A percentile compares a stretch with the other conserved stretches of the same genome.
phyloP scores from a whole-genome alignment of 2,888 invertebrate species.

The Empis stercorea region DNA sequence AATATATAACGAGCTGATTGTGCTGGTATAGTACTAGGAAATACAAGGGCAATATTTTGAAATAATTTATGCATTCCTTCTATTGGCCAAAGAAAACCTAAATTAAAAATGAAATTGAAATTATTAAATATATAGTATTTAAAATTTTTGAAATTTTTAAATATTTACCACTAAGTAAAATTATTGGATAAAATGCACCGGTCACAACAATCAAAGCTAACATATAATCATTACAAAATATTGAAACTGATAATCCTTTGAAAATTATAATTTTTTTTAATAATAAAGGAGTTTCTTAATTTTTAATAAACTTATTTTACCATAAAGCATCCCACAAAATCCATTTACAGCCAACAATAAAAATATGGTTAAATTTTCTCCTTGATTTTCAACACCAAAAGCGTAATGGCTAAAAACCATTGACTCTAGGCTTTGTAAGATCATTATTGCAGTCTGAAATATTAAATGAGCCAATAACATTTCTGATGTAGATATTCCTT shows the following conservation, averaged over 20 bases:
- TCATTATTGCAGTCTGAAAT: slow-evolving; percentile 59
- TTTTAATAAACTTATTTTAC: slow-evolving; percentile 18
- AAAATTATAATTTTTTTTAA: neutral
- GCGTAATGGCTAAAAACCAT: slow-evolving; percentile 34
- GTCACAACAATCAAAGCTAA: slow-evolving; percentile 73
- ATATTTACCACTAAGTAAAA: slow-evolving; percentile 67
- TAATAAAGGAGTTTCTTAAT: no score
- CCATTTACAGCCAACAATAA: slow-evolving; percentile 56
- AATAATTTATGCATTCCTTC: slow-evolving; percentile 52
- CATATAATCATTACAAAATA: slow-evolving; percentile 62
- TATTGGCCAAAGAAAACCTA: slow-evolving; percentile 53
- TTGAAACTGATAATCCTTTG: slow-evolving; percentile 68
- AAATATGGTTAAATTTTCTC: slow-evolving; percentile 41
- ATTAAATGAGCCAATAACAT: slow-evolving; percentile 69
- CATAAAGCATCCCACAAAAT: slow-evolving; percentile 71
- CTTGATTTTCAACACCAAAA: slow-evolving; percentile 34
- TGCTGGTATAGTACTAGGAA: slow-evolving; percentile 72
- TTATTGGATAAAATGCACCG: slow-evolving; percentile 82
- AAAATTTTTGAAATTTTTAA: no score
- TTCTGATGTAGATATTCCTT: slow-evolving; percentile 60
- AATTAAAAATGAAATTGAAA: slow-evolving; percentile 11
- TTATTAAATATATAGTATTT: neutral
- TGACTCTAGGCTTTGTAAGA: slow-evolving; percentile 49
- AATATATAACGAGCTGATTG: slow-evolving; percentile 62
- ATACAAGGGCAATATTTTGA: slow-evolving; percentile 45